Conservation (phyloP, 64 coral and sea anemone species). For the Cladopsammia gracilis region DNA sequence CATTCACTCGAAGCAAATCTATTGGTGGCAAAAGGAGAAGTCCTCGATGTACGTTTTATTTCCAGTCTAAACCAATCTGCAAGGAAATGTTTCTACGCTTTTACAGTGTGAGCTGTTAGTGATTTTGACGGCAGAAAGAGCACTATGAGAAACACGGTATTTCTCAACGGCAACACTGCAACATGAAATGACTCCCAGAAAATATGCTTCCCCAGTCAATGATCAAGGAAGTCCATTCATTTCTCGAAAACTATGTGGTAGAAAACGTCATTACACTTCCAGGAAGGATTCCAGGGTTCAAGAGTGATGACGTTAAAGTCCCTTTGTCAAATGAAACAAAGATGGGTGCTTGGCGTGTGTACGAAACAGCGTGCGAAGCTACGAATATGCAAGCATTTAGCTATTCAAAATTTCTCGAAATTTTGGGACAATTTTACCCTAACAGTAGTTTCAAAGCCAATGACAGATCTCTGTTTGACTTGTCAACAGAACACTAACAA, state of each 20-base stretch:
- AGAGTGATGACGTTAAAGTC: conserved; percentile 66
- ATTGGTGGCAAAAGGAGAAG: conserved; percentile 65
- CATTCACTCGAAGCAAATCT: conserved; percentile 8
- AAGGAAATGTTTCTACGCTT: conserved; percentile 63
- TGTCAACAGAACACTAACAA: conserved; percentile 76
- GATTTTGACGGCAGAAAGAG: conserved; percentile 53
- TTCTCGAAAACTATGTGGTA: conserved; percentile 68
- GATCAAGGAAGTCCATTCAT: conserved; percentile 48
- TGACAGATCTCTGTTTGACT: conserved; percentile 63
- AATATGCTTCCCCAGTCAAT: conserved; percentile 48
- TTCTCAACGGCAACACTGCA: conserved; percentile 52
- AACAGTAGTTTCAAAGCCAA: conserved; percentile 66
- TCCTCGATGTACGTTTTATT: conserved; percentile 59
- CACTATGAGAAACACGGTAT: conserved; percentile 69
- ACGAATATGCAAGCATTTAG: conserved; percentile 23
- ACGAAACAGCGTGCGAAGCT: conserved; percentile 29
- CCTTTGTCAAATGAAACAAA: conserved; percentile 49
- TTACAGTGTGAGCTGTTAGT: conserved; percentile 43
- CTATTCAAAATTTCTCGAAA: conserved; percentile 47
- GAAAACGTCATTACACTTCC: conserved; percentile 70
- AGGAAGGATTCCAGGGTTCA: conserved; percentile 70
- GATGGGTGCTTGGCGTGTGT: conserved; percentile 38
- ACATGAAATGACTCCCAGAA: conserved; percentile 54
- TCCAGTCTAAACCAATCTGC: conserved; percentile 72
- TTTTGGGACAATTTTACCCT: conserved; percentile 66